A percentile compares a stretch with the other conserved stretches of the same genome.
phyloP scores from a whole-genome alignment of 2,888 invertebrate species.

The Amitus sp. region DNA sequence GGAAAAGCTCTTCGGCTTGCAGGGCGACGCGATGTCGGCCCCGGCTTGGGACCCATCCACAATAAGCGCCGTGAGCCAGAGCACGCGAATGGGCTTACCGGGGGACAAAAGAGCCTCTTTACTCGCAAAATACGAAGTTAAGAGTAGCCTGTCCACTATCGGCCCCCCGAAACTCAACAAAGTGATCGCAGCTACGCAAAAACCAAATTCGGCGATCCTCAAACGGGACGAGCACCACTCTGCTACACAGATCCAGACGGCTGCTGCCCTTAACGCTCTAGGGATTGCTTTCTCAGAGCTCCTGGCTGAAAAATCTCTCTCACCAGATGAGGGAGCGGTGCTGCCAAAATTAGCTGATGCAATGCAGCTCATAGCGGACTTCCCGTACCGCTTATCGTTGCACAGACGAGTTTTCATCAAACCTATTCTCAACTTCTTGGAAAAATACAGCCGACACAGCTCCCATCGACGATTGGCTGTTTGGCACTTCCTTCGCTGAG shows the following conservation, averaged over 20 bases:
- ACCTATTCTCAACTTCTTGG: conserved; percentile 9
- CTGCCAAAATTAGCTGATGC: conserved; percentile 10
- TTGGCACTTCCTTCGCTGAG: conserved; percentile 13
- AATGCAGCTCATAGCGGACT: conserved; percentile 10
- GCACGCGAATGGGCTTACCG: too few species aligned
- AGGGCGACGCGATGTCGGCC: too few species aligned
- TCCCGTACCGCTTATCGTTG: conserved; percentile 11
- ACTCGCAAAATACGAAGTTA: too few species aligned
- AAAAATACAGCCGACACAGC: conserved; percentile 12
- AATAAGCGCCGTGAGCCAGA: too few species aligned
- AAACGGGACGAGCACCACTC: conserved; percentile 16
- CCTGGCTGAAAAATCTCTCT: not conserved
- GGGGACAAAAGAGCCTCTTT: too few species aligned
- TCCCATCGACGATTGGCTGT: conserved; percentile 16
- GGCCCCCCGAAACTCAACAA: conserved; percentile 17
- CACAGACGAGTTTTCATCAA: conserved; percentile 16
- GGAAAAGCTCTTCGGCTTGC: too few species aligned
- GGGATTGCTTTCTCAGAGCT: conserved; percentile 9
- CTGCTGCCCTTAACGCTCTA: conserved; percentile 14
- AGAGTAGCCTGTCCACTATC: not conserved
- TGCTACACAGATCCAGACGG: conserved; percentile 12
- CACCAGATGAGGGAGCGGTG: conserved; percentile 4
- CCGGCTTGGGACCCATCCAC: too few species aligned
- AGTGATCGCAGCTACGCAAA: conserved; percentile 1
- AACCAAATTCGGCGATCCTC: not conserved